These are phyloP conservation scores for Macrobrachium rosenbergii DNA, from an alignment of 1,140 invertebrate genomes.

Conservation along the genomic window DNA sequence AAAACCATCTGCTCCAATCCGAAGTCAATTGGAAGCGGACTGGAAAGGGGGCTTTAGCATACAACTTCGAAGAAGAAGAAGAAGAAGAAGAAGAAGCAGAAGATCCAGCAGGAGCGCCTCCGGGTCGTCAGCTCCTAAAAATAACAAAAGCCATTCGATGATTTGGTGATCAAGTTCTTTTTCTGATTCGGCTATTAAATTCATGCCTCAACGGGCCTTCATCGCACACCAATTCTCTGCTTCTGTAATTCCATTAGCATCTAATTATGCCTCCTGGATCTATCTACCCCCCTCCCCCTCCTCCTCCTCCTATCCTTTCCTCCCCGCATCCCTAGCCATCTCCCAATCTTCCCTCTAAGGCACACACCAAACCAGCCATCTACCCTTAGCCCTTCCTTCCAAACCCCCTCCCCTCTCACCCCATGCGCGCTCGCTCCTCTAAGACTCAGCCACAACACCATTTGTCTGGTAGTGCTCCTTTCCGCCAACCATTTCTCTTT, in stretches of 20 bases:
- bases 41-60: background rate
- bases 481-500: too few relatives aligned
- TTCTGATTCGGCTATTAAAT: background rate
- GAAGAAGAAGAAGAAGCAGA: background rate
- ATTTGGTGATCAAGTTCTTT: background rate
- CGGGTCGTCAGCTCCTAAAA: background rate
- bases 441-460: too few relatives aligned
- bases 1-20: too few relatives aligned
- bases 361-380: background rate
- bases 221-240: constrained; percentile 4
- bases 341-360: background rate
- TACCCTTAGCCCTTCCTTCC: too few relatives aligned
- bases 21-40: background rate
- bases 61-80: background rate
- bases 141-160: background rate
- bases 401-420: too few relatives aligned
- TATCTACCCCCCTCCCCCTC: background rate
- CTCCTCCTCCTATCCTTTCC: background rate
- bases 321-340: background rate
- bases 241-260: constrained; percentile 23
- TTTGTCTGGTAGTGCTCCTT: too few relatives aligned
- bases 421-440: too few relatives aligned
- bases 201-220: background rate
- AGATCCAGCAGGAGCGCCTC: background rate
- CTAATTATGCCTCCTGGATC: constrained; percentile 6